Evolutionary conservation across 2,888 invertebrate species (phyloP), one percentile per base, ranked within the genome.

Genomic region (Pseudococcus longispinus): DNA sequence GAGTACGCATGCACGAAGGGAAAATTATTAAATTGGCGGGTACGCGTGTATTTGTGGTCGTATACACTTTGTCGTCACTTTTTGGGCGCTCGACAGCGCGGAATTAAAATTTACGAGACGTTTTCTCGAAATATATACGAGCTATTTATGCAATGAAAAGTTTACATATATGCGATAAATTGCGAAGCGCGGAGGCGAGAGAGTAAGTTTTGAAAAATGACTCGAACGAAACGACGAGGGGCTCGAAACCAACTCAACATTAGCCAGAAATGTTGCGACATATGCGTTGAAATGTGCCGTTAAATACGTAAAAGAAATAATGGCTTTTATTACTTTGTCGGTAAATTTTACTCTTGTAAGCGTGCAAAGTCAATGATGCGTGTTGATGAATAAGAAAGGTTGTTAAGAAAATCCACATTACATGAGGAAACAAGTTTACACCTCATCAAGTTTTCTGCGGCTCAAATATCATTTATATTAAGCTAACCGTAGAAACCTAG

Each of bases 281-380:
- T 70, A 29, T 70, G 70, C 32, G 70, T 70, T 42, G n/a, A 80
- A 83, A 83, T 44, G 83, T 55, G 55, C 83, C 32, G 55, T 83
- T 83, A 83, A 83, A 83, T 83, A 42, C 32, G 51, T 83, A 55
- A 83, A 51, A 55, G 83, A 83, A 83, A 32, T 83, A 55, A 83
- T 83, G 23, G 83, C 32, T 80, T 80, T 80, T 83, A 55, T 55
- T 83, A 55, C 55, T 55, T 83, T 83, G 83, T 83, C 83, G 83
- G 83, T 44, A 29, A 51, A 42, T 80, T 80, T 70, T 70, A 29
- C 70, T 18, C 15, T 37, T n/a, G 77, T 20, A 80, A 80, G 42
- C 42, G 77, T 37, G 42, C 20, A 29, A 55, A 83, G 46, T 83
- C 83, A 83, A 83, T 83, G 83, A 83, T 15, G 83, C 83, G 83